A percentile compares a stretch with the other conserved stretches of the same genome.
These are phyloP conservation scores for Dinomys branickii DNA, from an alignment of 2,113 vertebrate genomes.

Conservation along the genomic window DNA sequence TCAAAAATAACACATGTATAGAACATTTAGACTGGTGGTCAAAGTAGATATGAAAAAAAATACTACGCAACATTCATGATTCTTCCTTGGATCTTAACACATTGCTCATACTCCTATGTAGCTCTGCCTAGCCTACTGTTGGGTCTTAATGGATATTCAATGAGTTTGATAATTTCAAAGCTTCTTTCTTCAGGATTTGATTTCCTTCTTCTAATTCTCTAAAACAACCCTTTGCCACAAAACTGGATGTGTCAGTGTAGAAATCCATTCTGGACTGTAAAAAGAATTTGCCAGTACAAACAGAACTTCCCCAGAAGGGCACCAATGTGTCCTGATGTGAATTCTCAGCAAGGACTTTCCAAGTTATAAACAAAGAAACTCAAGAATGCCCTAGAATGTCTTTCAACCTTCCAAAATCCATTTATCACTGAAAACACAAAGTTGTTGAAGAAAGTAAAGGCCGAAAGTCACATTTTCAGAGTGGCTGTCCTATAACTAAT, in stretches of 20 bases:
- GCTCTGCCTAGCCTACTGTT: not conserved
- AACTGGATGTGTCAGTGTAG: not conserved
- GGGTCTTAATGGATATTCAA: not conserved
- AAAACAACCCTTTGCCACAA: not conserved
- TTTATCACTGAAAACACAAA: conserved; percentile 59
- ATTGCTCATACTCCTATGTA: not conserved
- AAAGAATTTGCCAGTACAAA: conserved; percentile 21
- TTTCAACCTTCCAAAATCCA: conserved; percentile 60
- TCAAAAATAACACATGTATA: not conserved
- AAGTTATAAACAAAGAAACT: conserved; percentile 35
- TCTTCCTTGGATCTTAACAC: not conserved
- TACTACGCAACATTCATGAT: not conserved
- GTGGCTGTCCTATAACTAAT: conserved; percentile 74
- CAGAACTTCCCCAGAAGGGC: not conserved
- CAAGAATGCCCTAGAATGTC: conserved; percentile 68
- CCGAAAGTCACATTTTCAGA: conserved; percentile 55
- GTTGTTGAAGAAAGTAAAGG: conserved; percentile 52
- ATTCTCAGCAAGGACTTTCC: conserved; percentile 11
- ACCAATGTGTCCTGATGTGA: not conserved
- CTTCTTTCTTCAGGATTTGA: not conserved
- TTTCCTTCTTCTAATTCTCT: not conserved
- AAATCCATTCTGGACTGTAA: conserved; percentile 40
- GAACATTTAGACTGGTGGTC: not conserved
- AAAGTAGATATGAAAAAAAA: not conserved
- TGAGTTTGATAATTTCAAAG: not conserved